These are phyloP conservation scores for Diabrotica balteata DNA, from an alignment of 2,888 invertebrate species.

Conservation along the genomic window DNA sequence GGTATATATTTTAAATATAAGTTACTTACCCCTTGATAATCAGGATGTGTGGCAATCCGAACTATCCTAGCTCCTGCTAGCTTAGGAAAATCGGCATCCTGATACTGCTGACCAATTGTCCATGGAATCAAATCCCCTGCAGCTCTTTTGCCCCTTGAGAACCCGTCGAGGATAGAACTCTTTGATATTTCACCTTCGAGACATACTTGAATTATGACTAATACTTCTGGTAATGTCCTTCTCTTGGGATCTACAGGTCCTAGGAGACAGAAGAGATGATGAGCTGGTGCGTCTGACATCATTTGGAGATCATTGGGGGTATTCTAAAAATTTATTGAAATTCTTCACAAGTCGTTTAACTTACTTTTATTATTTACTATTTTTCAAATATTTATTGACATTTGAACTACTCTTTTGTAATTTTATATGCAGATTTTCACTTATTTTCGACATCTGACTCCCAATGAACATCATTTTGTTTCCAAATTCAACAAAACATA, in stretches of 20 bases:
- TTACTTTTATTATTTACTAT: too few relatives aligned
- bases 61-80: slow-evolving; percentile 91
- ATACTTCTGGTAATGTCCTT: slow-evolving; percentile 84
- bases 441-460: too few relatives aligned
- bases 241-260: slow-evolving; percentile 81
- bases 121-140: slow-evolving; percentile 98
- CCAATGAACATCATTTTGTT: too few relatives aligned
- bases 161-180: slow-evolving; percentile 75
- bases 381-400: not conserved
- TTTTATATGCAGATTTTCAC: too few relatives aligned
- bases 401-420: too few relatives aligned
- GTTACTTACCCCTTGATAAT: slow-evolving; percentile 81
- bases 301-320: slow-evolving; percentile 98
- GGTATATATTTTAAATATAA: not conserved
- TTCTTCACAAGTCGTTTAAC: not conserved
- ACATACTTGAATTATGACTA: slow-evolving; percentile 87
- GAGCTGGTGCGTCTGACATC: slow-evolving; percentile 98
- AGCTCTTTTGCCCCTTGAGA: slow-evolving; percentile 87
- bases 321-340: slow-evolving; percentile 67
- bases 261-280: slow-evolving; percentile 93
- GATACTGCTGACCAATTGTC: slow-evolving; percentile 96
- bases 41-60: slow-evolving; percentile 97
- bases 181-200: slow-evolving; percentile 78
- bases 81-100: slow-evolving; percentile 91
- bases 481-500: too few relatives aligned